A percentile compares a stretch with the other conserved stretches of the same genome.
phyloP scores from a whole-genome alignment of 1,140 invertebrate species.

The Aphis craccivora region DNA sequence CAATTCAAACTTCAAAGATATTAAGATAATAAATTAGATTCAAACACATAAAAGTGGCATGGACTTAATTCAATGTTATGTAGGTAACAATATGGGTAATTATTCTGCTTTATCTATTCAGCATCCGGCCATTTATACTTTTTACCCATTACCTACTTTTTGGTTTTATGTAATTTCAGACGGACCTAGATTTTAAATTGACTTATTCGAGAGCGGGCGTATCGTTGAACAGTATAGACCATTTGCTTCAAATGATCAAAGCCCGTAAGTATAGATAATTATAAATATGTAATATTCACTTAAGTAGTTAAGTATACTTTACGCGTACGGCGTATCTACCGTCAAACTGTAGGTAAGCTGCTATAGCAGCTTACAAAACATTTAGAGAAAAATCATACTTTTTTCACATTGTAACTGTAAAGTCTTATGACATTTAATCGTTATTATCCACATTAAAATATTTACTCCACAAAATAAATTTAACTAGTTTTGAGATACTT shows the following conservation, averaged over 20 bases:
- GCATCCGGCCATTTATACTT: not conserved
- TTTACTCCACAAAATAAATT: not conserved
- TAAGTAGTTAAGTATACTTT: not conserved
- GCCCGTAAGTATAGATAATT: not conserved
- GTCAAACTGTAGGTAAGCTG: not conserved
- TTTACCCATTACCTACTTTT: not conserved
- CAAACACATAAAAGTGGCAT: too few species aligned
- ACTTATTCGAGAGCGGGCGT: conserved; percentile 40
- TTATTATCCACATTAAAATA: not conserved
- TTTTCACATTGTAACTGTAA: not conserved
- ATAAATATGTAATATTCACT: not conserved
- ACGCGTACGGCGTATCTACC: too few species aligned
- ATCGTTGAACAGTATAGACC: conserved; percentile 47
- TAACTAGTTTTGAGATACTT: not conserved
- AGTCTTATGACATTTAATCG: not conserved
- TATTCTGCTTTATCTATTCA: not conserved
- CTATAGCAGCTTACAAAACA: not conserved
- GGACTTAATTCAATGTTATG: too few species aligned
- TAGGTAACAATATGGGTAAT: not conserved
- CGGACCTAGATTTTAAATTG: conserved; percentile 17
- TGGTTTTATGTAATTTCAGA: conserved; percentile 19
- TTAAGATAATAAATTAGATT: too few species aligned
- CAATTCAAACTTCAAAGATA: too few species aligned
- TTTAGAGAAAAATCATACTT: not conserved
- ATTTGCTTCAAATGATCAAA: conserved; percentile 37